phyloP scores from a whole-genome alignment of 2,888 invertebrate genomes.

The Himalopsyche japonica region DNA sequence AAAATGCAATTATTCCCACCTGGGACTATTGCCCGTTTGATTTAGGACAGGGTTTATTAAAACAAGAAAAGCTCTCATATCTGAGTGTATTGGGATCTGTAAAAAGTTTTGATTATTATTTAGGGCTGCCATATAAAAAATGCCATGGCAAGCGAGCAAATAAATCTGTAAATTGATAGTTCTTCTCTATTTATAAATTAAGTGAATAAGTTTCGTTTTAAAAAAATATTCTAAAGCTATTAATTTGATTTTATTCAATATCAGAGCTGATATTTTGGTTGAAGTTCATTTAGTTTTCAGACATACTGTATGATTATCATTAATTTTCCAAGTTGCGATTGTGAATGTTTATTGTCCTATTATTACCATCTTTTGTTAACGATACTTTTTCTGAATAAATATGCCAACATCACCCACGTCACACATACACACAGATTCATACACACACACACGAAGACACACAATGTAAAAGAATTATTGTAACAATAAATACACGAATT shows the following conservation, averaged over 20 bases:
- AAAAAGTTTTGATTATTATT: background rate
- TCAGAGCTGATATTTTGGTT: background rate
- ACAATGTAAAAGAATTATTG: background rate
- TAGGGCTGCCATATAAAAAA: background rate
- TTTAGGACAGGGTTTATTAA: background rate
- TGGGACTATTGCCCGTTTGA: background rate
- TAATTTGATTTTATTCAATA: background rate
- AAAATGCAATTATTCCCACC: background rate
- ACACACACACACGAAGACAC: background rate
- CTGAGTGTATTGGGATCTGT: background rate
- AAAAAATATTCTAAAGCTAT: background rate
- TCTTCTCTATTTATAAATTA: background rate
- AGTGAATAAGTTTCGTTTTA: background rate
- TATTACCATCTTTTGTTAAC: background rate
- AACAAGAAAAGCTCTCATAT: background rate
- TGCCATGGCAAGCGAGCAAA: background rate
- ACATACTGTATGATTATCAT: background rate
- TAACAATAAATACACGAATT: background rate
- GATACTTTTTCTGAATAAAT: background rate
- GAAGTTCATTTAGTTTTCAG: background rate
- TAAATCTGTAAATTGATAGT: background rate
- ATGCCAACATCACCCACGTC: background rate
- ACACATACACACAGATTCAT: background rate
- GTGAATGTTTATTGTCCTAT: background rate
- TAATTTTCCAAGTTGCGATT: background rate